These are phyloP conservation scores for Melospiza melodia DNA, from an alignment of 2,113 vertebrate species.

Conservation along the genomic window DNA sequence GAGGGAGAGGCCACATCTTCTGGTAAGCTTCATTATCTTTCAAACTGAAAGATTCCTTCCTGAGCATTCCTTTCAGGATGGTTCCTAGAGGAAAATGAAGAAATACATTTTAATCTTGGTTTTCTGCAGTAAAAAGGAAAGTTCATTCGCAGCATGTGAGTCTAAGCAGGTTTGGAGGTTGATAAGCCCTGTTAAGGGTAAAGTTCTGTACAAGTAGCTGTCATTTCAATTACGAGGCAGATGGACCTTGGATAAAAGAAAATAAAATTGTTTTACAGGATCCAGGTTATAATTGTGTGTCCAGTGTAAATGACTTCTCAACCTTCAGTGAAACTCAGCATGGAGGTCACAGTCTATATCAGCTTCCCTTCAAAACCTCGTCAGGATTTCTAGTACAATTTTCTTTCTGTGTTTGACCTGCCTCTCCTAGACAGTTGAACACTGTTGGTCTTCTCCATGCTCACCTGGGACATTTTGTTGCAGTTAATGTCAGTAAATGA, in stretches of 20 bases:
- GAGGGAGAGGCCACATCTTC: background rate
- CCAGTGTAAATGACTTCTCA: slow-evolving; percentile 14
- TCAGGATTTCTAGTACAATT: background rate
- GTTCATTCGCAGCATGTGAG: background rate
- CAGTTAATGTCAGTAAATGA: background rate
- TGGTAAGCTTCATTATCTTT: background rate
- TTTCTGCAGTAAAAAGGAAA: slow-evolving; percentile 6
- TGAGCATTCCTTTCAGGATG: background rate
- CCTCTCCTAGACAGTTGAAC: background rate
- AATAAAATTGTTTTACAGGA: background rate
- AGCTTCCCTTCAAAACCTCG: background rate
- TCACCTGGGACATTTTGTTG: background rate
- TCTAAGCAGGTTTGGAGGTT: background rate
- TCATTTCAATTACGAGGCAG: background rate
- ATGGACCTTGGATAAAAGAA: background rate
- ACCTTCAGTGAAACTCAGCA: background rate
- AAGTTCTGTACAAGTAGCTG: background rate
- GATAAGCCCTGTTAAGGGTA: background rate
- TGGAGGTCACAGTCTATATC: background rate
- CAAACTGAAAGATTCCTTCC: background rate
- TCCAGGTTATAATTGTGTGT: background rate
- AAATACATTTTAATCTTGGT: background rate
- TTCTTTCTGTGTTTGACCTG: background rate
- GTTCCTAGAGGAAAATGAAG: background rate
- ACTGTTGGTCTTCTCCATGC: background rate